Percentiles rank a stretch among this genome's conserved stretches.
Evolutionary conservation across 2,888 invertebrate genomes (phyloP).

Genomic region (Eulithis prunata): DNA sequence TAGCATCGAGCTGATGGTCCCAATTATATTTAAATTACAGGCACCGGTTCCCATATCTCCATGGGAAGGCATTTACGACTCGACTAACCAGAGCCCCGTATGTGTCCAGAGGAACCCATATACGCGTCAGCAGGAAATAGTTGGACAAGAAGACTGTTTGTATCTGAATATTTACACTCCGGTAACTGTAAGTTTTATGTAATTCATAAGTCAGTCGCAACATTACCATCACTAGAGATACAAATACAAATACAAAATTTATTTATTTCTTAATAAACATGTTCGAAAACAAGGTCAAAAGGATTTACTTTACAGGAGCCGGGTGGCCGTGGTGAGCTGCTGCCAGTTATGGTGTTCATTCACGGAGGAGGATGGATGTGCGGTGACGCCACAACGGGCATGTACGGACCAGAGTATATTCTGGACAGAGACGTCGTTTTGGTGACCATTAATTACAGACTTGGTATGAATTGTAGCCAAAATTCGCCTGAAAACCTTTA

Average conservation of each 20-base stretch:
- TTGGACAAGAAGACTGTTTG: slow-evolving; percentile 92
- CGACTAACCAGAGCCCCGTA: slow-evolving; percentile 86
- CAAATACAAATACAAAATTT: no score
- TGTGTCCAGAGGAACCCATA: slow-evolving; percentile 92
- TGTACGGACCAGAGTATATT: slow-evolving; percentile 88
- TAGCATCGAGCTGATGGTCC: no score
- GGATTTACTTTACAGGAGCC: slow-evolving; percentile 48
- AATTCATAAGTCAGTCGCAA: no score
- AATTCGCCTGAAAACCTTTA: no score
- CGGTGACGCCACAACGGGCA: slow-evolving; percentile 87
- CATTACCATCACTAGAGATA: no score
- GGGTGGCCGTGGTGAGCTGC: slow-evolving; percentile 43
- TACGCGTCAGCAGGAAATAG: slow-evolving; percentile 85
- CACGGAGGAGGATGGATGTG: slow-evolving; percentile 91
- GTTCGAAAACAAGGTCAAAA: no score
- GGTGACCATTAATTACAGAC: slow-evolving; percentile 88
- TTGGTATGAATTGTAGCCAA: slow-evolving; percentile 67
- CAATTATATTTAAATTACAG: slow-evolving; percentile 58
- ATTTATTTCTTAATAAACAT: no score
- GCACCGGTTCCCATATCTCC: slow-evolving; percentile 85
- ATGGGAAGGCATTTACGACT: slow-evolving; percentile 87
- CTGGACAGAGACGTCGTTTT: slow-evolving; percentile 88
- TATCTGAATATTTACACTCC: slow-evolving; percentile 89
- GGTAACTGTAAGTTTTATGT: slow-evolving; percentile 54
- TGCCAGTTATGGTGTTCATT: slow-evolving; percentile 90